These are phyloP conservation scores for Drosophila biarmipes DNA, from an alignment of 1,140 invertebrate genomes.

Conservation along the genomic window DNA sequence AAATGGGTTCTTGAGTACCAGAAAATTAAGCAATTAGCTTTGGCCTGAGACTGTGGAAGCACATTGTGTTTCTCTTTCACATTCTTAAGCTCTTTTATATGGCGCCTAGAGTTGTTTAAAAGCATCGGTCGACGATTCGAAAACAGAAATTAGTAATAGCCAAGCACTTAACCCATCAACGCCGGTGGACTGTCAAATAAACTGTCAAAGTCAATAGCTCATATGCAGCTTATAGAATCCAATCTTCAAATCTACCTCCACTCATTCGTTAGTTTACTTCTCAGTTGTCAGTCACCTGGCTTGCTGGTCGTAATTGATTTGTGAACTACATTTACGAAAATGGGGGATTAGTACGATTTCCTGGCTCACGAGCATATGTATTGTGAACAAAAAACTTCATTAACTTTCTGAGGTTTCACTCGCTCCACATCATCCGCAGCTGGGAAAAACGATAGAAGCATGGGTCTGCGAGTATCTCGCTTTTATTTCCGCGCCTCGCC, in stretches of 20 bases:
- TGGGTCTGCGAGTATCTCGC: constrained; percentile 23
- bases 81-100: neutral
- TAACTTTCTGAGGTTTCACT: constrained; percentile 73
- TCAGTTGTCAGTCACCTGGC: constrained; percentile 60
- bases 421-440: constrained; percentile 29
- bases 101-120: constrained; percentile 19
- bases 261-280: neutral
- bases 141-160: constrained; percentile 25
- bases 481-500: constrained; percentile 19
- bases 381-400: constrained; percentile 53
- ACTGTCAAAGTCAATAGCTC: constrained; percentile 58
- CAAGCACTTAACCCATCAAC: constrained; percentile 69
- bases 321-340: constrained; percentile 62
- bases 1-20: constrained; percentile 15
- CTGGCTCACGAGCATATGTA: constrained; percentile 13
- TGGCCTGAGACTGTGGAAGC: neutral
- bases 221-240: constrained; percentile 38
- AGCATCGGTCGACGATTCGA: constrained; percentile 3
- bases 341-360: constrained; percentile 41
- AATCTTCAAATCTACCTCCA: neutral
- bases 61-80: neutral
- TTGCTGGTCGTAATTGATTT: constrained; percentile 65
- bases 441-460: constrained; percentile 28
- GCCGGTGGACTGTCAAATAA: constrained; percentile 59
- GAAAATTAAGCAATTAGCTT: constrained; percentile 77